Evolutionary conservation across 2,888 invertebrate genomes (phyloP), one percentile per base, ranked within the genome.

Genomic region (Andrena praecox): DNA sequence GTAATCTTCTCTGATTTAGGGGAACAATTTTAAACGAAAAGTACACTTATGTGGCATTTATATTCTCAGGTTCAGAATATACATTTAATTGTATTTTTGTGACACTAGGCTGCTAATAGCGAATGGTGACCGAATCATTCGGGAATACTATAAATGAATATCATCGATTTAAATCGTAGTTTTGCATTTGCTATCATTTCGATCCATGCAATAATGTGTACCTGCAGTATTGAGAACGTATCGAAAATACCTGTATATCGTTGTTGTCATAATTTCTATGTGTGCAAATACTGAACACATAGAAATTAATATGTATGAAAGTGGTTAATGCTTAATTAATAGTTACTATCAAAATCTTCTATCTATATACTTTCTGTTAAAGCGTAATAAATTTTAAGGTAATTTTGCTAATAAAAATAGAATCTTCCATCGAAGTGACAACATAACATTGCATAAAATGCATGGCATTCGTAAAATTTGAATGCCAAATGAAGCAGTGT

Each of bases 221-320:
- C 42, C 42, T 42, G 42, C 12, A 42, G 20, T 12, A 35, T n/a
- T 20, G 42, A 24, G 29, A 67, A 29, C 31, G 54, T 48, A 24
- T 48, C 54, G 52, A 27, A 77, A 68, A 42, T 60, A 50, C 35
- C 35, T 20, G n/a, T 56, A 8, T 77, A 74, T 82, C 85, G 82
- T 86, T 86, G 77, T 71, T 70, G 72, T 77, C 69, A 78, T 80
- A 74, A 80, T 77, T 85, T 42, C 12, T 42, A 42, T 42, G 12
- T 42, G 42, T 42, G 12, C 42, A 42, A 42, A 42, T 42, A 12
- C 12, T 42, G 42, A 42, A 42, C 4, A 42, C 42, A 12, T 4
- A 16, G 4, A 42, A 42, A 42, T 42, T 42, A 16, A 42, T 42
- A 12, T 12, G 42, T 4, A 42, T 12, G 42, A 42, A 42, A 12